phyloP scores from a whole-genome alignment of 2,797 vertebrate genomes.

The Argya squamiceps region DNA sequence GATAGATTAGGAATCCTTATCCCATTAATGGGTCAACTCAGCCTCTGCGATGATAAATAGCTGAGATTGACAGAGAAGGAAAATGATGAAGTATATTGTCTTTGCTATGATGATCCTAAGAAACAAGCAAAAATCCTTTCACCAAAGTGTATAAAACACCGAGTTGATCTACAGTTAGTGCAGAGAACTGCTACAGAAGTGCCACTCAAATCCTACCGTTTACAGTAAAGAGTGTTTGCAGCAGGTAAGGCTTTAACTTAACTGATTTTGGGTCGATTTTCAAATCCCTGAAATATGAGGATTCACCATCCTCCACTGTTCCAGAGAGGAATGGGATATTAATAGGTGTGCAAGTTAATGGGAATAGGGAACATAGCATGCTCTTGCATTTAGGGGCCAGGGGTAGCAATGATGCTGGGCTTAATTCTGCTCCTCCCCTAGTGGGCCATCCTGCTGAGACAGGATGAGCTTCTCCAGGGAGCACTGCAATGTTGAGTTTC shows the following conservation, averaged over 20 bases:
- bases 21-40: constrained; percentile 47
- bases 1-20: constrained; percentile 41
- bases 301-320: not conserved
- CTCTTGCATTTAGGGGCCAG: not conserved
- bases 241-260: not conserved
- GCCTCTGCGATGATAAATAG: constrained; percentile 53
- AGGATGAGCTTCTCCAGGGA: not conserved
- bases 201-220: not conserved
- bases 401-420: not conserved
- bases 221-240: not conserved
- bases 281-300: not conserved
- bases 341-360: not conserved
- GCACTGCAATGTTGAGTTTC: rapidly evolving
- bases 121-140: constrained; percentile 3
- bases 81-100: constrained; percentile 36
- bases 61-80: constrained; percentile 14
- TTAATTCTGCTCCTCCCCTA: not conserved
- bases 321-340: not conserved
- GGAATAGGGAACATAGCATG: not conserved
- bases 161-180: not conserved
- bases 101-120: not conserved
- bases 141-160: not conserved
- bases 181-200: not conserved
- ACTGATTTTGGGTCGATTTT: not conserved
- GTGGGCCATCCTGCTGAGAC: not conserved